Evolutionary conservation across 2,888 invertebrate species (phyloP).

Genomic region (Horisme vitalbata): DNA sequence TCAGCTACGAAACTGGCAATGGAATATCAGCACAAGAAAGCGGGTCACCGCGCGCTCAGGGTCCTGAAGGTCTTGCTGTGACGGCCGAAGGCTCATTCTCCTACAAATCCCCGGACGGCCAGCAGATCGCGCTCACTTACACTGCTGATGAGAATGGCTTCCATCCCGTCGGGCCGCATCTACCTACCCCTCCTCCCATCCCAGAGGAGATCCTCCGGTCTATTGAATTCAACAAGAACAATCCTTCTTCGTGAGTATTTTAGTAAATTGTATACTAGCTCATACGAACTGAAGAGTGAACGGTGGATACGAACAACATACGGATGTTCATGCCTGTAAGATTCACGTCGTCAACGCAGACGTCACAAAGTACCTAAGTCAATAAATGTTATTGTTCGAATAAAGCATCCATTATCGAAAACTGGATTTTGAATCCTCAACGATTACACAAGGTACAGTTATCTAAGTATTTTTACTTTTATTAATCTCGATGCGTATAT

Average conservation of each 20-base stretch:
- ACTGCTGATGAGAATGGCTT: constrained; percentile 89
- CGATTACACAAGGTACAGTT: too few species aligned
- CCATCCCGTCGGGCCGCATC: constrained; percentile 84
- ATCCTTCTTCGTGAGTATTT: constrained; percentile 69
- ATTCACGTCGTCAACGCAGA: too few species aligned
- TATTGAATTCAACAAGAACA: constrained; percentile 74
- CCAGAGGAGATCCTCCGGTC: constrained; percentile 79
- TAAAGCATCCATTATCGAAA: too few species aligned
- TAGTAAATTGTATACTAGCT: too few species aligned
- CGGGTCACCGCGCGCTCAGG: constrained; percentile 80
- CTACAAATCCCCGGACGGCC: constrained; percentile 86
- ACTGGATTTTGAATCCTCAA: too few species aligned
- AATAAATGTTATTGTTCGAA: too few species aligned
- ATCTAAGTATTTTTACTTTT: too few species aligned
- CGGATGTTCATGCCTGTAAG: too few species aligned
- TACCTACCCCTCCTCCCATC: constrained; percentile 83
- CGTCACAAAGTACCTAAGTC: too few species aligned
- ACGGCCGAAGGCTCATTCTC: constrained; percentile 86
- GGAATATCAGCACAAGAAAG: constrained; percentile 85
- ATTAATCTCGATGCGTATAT: too few species aligned
- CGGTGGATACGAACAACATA: too few species aligned
- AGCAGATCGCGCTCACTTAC: constrained; percentile 85
- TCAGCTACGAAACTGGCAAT: constrained; percentile 85
- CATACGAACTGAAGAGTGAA: too few species aligned
- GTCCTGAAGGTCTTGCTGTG: constrained; percentile 78